Conservation (phyloP, 1,140 invertebrate species). For the Aphaenogaster rudis region DNA sequence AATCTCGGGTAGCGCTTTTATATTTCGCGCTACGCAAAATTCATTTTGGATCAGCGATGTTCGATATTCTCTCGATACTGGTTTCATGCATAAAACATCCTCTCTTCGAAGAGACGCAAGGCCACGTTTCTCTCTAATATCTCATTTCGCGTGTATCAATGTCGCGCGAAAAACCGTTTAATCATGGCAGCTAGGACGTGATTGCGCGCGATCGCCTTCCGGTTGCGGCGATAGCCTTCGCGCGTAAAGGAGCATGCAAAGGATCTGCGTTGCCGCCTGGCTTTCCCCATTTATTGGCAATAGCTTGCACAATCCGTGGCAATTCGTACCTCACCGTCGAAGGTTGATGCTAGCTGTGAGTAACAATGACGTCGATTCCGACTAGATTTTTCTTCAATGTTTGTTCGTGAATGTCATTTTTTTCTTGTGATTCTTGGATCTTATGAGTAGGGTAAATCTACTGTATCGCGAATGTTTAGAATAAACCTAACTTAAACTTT, state of each 20-base stretch:
- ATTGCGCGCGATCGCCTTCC: conserved; percentile 43
- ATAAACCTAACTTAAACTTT: background rate
- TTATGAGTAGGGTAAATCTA: background rate
- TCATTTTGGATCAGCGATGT: background rate
- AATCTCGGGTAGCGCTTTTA: background rate
- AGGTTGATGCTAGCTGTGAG: background rate
- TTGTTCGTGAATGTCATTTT: background rate
- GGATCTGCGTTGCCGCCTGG: background rate
- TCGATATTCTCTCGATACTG: conserved; percentile 1
- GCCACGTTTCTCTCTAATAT: background rate
- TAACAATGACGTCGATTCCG: conserved; percentile 6
- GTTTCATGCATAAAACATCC: conserved; percentile 16
- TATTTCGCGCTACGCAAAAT: background rate
- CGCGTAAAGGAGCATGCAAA: background rate
- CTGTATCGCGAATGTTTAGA: background rate
- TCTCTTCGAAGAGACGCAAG: background rate
- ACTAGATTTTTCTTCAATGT: background rate
- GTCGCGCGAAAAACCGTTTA: background rate
- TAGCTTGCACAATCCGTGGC: conserved; percentile 13
- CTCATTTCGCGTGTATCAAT: background rate
- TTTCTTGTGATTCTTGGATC: background rate
- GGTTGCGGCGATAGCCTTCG: conserved; percentile 34
- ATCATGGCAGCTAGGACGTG: background rate
- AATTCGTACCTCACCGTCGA: background rate
- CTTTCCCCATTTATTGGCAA: conserved; percentile 44